Evolutionary conservation across 1,140 invertebrate species (phyloP).

Genomic region (Capitella teleta): DNA sequence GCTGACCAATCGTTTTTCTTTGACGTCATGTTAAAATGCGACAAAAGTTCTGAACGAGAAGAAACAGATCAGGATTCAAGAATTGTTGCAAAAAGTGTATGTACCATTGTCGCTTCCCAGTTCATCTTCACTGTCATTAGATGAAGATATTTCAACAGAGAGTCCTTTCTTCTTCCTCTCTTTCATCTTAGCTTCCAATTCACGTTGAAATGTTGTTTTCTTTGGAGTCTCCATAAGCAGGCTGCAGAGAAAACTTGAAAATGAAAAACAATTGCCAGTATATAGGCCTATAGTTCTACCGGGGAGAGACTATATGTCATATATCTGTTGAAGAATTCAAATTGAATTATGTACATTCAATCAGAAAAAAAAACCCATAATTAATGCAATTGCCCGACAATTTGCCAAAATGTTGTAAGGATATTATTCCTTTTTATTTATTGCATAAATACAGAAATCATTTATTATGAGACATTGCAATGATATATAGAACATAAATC

Average conservation of each 20-base stretch:
- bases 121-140: slow-evolving; percentile 2
- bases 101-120: slow-evolving; percentile 7
- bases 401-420: too few species aligned
- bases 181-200: slow-evolving; percentile 4
- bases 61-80: not conserved
- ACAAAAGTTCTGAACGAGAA: not conserved
- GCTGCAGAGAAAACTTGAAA: not conserved
- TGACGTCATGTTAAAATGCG: not conserved
- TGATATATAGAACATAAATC: too few species aligned
- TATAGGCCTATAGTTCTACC: too few species aligned
- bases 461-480: too few species aligned
- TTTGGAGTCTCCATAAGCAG: not conserved
- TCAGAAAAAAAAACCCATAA: too few species aligned
- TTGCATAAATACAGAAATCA: too few species aligned
- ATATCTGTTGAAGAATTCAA: too few species aligned
- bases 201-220: slow-evolving; percentile 7
- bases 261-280: too few species aligned
- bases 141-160: not conserved
- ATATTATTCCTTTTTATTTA: too few species aligned
- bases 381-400: too few species aligned
- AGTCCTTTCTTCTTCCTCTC: slow-evolving; percentile 1
- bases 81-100: not conserved
- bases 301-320: too few species aligned
- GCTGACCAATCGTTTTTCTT: not conserved
- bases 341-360: too few species aligned